Percentiles rank a stretch among this genome's conserved stretches.
Conservation (phyloP, 2,113 vertebrate species). For the Cranoglanis bouderius region DNA sequence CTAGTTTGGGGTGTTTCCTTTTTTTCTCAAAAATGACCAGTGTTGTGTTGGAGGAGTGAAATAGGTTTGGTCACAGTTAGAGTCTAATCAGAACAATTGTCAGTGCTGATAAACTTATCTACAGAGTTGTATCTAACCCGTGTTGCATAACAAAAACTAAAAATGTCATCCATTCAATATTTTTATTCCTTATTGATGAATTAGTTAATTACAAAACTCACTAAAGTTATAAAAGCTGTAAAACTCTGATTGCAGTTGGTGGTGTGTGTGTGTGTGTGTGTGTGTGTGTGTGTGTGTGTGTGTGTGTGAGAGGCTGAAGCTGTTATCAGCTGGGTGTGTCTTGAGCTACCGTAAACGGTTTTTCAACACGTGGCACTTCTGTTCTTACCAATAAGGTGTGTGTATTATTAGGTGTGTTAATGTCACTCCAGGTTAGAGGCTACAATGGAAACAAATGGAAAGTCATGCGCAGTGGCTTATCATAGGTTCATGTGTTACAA, state of each 20-base stretch:
- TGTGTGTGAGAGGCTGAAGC: background rate
- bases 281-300: conserved; percentile 10
- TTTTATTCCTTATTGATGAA: background rate
- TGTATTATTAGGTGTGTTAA: background rate
- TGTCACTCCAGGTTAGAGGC: background rate
- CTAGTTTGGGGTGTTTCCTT: background rate
- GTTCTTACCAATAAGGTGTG: conserved; percentile 10
- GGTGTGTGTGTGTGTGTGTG: background rate
- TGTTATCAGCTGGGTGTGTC: conserved; percentile 42
- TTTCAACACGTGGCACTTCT: background rate
- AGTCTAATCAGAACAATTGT: background rate
- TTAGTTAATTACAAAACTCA: background rate
- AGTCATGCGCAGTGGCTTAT: background rate
- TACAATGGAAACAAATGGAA: background rate
- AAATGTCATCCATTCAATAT: background rate
- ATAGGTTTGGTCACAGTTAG: background rate
- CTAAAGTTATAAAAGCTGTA: background rate
- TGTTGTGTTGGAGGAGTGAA: background rate
- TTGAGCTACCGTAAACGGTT: background rate
- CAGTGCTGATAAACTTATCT: background rate
- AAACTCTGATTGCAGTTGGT: background rate
- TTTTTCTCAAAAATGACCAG: no score
- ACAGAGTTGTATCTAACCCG: background rate
- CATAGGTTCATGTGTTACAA: background rate
- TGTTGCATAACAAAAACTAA: background rate